Percentiles rank a stretch among this genome's conserved stretches.
phyloP scores from a whole-genome alignment of 2,797 vertebrate genomes.

The Pipistrellus kuhlii region DNA sequence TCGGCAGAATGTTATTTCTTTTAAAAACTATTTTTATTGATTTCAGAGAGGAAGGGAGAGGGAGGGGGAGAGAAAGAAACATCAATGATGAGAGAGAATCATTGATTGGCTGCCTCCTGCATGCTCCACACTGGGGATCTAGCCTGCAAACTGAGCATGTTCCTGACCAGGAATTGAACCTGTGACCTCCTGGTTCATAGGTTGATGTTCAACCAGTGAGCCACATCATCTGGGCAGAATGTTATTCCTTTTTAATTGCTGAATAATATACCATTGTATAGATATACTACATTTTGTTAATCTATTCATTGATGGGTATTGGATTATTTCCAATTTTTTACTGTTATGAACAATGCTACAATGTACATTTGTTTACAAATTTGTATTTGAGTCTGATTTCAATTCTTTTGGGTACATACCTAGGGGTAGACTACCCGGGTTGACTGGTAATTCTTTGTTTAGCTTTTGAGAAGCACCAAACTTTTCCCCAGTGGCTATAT shows the following conservation, averaged over 20 bases:
- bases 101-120: too few species aligned
- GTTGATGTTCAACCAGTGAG: too few species aligned
- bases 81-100: too few species aligned
- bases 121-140: too few species aligned
- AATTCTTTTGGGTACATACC: neutral
- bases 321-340: neutral
- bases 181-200: too few species aligned
- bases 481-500: neutral
- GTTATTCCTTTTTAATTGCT: slow-evolving; percentile 21
- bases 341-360: neutral
- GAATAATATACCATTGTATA: slow-evolving; percentile 11
- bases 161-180: too few species aligned
- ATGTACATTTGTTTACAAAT: neutral
- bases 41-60: too few species aligned
- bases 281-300: neutral
- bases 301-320: neutral
- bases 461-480: neutral
- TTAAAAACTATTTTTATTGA: too few species aligned
- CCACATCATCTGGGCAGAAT: neutral
- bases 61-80: too few species aligned
- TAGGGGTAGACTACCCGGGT: neutral
- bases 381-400: neutral
- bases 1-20: too few species aligned
- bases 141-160: too few species aligned
- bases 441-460: neutral